Percentiles rank a stretch among this genome's conserved stretches.
Conservation (phyloP, 2,797 vertebrate genomes). For the Lophotriccus pileatus region DNA sequence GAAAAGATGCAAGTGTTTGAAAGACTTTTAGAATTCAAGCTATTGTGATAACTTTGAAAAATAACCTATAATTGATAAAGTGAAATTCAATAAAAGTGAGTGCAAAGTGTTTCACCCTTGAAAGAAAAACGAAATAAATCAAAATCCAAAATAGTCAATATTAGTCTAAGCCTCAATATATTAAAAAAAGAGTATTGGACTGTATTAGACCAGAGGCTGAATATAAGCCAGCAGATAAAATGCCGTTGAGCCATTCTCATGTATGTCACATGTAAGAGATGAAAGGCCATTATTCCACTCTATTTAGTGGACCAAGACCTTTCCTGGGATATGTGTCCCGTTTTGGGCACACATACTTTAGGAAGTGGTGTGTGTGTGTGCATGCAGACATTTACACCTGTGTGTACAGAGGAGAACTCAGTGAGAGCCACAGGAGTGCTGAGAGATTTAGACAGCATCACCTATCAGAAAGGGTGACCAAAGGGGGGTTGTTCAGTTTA, state of each 20-base stretch:
- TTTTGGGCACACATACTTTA: not conserved
- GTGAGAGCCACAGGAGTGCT: not conserved
- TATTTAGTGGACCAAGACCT: not conserved
- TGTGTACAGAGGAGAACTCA: not conserved
- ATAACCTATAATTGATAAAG: not conserved
- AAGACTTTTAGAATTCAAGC: not conserved
- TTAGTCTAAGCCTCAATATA: not conserved
- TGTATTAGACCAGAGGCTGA: not conserved
- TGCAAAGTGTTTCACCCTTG: not conserved
- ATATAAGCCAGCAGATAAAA: not conserved
- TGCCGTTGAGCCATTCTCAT: not conserved
- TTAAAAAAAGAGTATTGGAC: not conserved
- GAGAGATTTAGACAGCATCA: not conserved
- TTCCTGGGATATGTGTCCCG: not conserved
- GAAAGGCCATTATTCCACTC: constrained; percentile 6
- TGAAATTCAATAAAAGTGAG: not conserved
- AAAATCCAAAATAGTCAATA: rapidly evolving
- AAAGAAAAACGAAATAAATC: not conserved
- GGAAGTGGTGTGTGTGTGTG: not conserved
- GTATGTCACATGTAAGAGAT: not conserved
- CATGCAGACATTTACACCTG: not conserved
- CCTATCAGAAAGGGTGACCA: not conserved
- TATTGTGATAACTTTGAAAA: not conserved
- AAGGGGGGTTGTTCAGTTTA: not conserved
- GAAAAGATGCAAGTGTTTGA: not conserved